Percentiles rank a stretch among this genome's conserved stretches.
Conservation (phyloP, 2,888 invertebrate genomes). For the Diarsia brunnea region DNA sequence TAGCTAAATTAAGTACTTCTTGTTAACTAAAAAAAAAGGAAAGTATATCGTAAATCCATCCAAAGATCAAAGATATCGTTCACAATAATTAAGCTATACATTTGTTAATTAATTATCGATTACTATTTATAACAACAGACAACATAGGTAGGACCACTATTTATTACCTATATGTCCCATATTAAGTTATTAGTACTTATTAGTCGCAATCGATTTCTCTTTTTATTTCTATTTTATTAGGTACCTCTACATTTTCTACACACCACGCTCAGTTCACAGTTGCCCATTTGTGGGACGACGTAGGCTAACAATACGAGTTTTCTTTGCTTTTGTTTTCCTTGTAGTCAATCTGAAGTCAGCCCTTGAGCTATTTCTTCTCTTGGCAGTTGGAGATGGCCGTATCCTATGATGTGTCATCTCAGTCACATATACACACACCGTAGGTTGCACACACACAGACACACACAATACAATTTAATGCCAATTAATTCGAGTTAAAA, state of each 20-base stretch:
- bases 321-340: background rate
- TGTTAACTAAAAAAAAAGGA: constrained; percentile 1
- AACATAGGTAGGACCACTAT: background rate
- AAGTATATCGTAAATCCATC: constrained; percentile 12
- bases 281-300: background rate
- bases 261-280: background rate
- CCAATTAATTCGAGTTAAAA: too few relatives aligned
- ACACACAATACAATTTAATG: too few relatives aligned
- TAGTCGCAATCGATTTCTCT: background rate
- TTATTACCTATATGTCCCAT: background rate
- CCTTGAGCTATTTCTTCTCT: background rate
- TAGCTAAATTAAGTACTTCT: constrained; percentile 18
- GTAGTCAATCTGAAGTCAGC: background rate
- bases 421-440: too few relatives aligned
- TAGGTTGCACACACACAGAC: too few relatives aligned
- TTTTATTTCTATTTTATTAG: background rate
- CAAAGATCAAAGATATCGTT: constrained; percentile 10
- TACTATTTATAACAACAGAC: background rate
- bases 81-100: constrained; percentile 5
- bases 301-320: background rate
- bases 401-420: background rate
- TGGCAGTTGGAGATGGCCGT: background rate
- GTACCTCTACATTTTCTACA: too few relatives aligned
- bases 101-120: background rate
- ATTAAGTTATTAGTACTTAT: too few relatives aligned